Evolutionary conservation across 2,113 vertebrate genomes (phyloP).

Genomic region (Monarcha castaneiventris): DNA sequence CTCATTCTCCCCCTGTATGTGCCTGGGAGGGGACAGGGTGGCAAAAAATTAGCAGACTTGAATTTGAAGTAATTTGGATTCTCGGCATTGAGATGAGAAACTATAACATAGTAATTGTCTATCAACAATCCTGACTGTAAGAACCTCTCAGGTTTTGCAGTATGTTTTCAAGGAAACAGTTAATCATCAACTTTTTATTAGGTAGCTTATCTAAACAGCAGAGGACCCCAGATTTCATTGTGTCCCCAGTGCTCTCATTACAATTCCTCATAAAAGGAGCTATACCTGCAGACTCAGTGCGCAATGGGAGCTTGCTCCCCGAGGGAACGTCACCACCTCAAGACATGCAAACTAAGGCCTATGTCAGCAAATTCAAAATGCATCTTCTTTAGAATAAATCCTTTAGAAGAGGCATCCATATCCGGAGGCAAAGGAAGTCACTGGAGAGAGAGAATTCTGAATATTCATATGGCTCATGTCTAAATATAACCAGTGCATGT

Average conservation of each 20-base stretch:
- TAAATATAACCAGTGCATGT: not conserved
- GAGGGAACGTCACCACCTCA: not conserved
- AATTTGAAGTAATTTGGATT: not conserved
- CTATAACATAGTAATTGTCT: not conserved
- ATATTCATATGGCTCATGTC: not conserved
- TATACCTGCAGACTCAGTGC: not conserved
- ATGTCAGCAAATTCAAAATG: not conserved
- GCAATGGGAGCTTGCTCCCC: not conserved
- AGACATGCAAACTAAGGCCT: not conserved
- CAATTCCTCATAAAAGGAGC: not conserved
- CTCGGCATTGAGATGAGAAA: not conserved
- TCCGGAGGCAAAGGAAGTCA: not conserved
- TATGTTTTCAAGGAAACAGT: not conserved
- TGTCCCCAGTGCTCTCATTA: not conserved
- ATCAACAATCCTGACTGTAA: not conserved
- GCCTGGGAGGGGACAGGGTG: not conserved
- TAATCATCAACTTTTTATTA: not conserved
- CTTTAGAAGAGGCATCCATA: not conserved
- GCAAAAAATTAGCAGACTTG: not conserved
- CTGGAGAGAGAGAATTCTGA: not conserved
- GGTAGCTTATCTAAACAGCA: not conserved
- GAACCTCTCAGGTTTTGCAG: not conserved
- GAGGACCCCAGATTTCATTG: not conserved
- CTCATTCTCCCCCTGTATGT: not conserved
- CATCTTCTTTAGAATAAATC: not conserved